Evolutionary conservation across 2,888 invertebrate genomes (phyloP), one percentile per base, ranked within the genome.

Genomic region (Unio delphinus): DNA sequence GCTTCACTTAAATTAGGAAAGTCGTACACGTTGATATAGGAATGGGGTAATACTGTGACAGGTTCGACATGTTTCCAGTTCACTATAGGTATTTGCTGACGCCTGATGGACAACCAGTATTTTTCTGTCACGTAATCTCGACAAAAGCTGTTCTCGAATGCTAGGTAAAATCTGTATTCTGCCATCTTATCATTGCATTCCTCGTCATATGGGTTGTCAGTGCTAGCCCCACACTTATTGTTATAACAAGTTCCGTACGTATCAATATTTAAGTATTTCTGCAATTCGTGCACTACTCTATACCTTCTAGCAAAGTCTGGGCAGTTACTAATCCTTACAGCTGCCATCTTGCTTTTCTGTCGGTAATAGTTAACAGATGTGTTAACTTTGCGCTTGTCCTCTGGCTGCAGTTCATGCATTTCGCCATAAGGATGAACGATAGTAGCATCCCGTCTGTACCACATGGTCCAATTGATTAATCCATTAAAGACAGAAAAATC

Each of bases 61-160:
- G 64, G 55, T 65, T 68, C 67, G 58, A 64, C 45, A 34, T 62
- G 28, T 62, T 55, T 67, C 73, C 70, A 73, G 11, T 69, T 67
- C 7, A 73, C 73, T 6, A 73, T 65, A 7, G 73, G 73, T 55
- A 73, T 64, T 55, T 67, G 69, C 1, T 59, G 55, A 18, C 64
- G 60, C 6, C 54, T 58, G 18, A 73, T 34, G 17, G 73, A 56
- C 18, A 65, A 7, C 73, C 73, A 73, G 26, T 76, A 70, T 67
- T 70, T 74, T 57, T 73, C 73, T 45, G 69, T 64, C 1, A 73
- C 68, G 60, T 73, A 73, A 60, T 73, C 65, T 18, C 56, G 20
- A 61, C 73, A 73, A 30, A 70, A 67, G 26, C 67, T 70, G 34
- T 73, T 73, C 61, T 73, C 70, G 11, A 73, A 70, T 3, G 73